Evolutionary conservation across 2,113 vertebrate genomes (phyloP).

Genomic region (Thunnus maccoyii): DNA sequence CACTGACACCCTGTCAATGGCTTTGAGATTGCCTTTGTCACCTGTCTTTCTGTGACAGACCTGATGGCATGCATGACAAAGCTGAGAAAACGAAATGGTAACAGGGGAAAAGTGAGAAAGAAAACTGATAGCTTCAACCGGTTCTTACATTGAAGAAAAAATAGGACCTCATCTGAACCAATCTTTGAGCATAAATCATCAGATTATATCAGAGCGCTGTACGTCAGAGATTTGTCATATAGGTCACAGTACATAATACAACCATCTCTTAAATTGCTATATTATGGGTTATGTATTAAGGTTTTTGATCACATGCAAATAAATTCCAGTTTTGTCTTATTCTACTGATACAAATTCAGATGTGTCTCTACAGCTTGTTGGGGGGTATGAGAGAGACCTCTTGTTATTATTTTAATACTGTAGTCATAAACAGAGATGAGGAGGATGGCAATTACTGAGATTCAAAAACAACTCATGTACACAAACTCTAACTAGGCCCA

Average conservation of each 20-base stretch:
- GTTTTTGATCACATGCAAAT: conserved; percentile 3
- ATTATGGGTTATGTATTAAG: background rate
- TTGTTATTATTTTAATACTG: conserved; percentile 59
- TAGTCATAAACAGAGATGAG: conserved; percentile 59
- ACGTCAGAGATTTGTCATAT: conserved; percentile 5
- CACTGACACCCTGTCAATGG: conserved; percentile 77
- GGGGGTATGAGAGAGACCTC: conserved; percentile 15
- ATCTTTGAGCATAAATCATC: background rate
- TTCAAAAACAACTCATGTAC: conserved; percentile 69
- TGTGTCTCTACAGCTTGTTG: conserved; percentile 30
- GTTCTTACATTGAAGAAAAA: background rate
- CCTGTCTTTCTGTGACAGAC: conserved; percentile 51
- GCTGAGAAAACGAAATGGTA: conserved; percentile 42
- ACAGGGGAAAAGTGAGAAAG: conserved; percentile 34
- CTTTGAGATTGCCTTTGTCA: conserved; percentile 65
- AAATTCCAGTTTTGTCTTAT: conserved; percentile 26
- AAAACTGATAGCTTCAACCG: conserved; percentile 8
- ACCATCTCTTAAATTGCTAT: background rate
- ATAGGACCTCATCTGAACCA: conserved; percentile 3
- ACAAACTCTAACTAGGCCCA: conserved; percentile 71
- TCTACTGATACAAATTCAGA: conserved; percentile 23
- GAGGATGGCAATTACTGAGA: conserved; percentile 72
- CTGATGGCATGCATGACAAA: conserved; percentile 62
- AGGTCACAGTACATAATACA: background rate
- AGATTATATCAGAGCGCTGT: background rate